Conservation (phyloP, 2,888 invertebrate genomes). For the Phyllotreta striolata region DNA sequence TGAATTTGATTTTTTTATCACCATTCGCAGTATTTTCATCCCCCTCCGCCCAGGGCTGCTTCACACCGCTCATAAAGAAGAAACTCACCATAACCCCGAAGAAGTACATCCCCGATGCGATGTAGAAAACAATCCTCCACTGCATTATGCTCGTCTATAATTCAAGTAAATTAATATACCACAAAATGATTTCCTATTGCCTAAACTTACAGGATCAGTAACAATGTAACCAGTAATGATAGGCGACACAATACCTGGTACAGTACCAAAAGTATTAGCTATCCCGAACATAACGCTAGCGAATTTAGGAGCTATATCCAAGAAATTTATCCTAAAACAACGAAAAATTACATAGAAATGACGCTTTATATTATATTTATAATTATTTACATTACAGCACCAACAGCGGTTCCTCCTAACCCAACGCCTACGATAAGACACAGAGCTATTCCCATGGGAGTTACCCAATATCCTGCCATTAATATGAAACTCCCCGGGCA, state of each 20-base stretch:
- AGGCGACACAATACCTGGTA: slow-evolving; percentile 83
- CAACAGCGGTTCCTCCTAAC: slow-evolving; percentile 3
- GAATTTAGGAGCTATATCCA: slow-evolving; percentile 84
- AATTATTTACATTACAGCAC: slow-evolving; percentile 11
- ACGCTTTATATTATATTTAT: no score
- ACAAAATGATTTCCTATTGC: background rate
- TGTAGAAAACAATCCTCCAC: slow-evolving; percentile 87
- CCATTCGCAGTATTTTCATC: background rate
- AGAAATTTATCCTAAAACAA: slow-evolving; percentile 50
- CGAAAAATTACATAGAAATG: background rate
- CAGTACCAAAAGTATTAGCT: slow-evolving; percentile 80
- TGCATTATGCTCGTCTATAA: slow-evolving; percentile 61
- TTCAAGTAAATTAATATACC: background rate
- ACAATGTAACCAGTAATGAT: slow-evolving; percentile 58
- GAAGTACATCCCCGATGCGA: slow-evolving; percentile 81
- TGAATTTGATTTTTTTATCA: background rate
- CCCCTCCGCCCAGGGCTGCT: slow-evolving; percentile 20
- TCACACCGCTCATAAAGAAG: slow-evolving; percentile 8
- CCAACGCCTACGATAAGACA: slow-evolving; percentile 15
- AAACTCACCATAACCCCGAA: slow-evolving; percentile 63
- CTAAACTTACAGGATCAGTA: slow-evolving; percentile 2
- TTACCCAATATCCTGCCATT: slow-evolving; percentile 40
- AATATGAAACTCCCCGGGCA: slow-evolving; percentile 58
- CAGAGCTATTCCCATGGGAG: slow-evolving; percentile 3
- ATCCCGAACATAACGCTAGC: slow-evolving; percentile 82